Base-by-base conservation (phyloP, 1,140 invertebrate species). In the Cepaea nemoralis region DNA sequence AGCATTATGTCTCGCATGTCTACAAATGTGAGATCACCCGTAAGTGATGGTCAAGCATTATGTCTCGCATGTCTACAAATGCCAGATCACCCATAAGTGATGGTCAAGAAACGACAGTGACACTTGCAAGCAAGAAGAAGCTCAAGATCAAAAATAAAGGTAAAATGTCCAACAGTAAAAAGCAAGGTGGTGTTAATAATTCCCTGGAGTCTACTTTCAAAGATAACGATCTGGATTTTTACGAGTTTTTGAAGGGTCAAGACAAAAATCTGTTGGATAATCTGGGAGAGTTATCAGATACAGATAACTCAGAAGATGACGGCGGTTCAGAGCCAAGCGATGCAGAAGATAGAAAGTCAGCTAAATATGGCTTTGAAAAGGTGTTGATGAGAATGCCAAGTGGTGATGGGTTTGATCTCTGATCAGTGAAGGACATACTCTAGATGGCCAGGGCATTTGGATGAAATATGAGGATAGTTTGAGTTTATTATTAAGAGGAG, bases 171-270 rank as follows among this genome's bases (percentile, higher is more conserved):
- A 77, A 77, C 33, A 40, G 27, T 67, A 79, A 77, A 69, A 79
- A 14, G 59, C 69, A 79, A 45, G 66, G n/a, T 19, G 39, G 42
- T 1, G 1, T 8, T 6, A 79, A 79, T 37, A 22, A 42, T 42
- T 73, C 78, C 16, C 12, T 80, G 12, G 78, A 67, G 31, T 71
- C 42, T n/a, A 71, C 78, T 1, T 33, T 80, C 10, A 39, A 71
- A 71, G 69, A 80, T 55, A 73, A 71, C 27, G 78, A 80, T 80
- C 78, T 69, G 14, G 78, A 80, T 24, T 80, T 80, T 55, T 80
- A 80, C 27, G 78, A 80, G 48, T 80, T 71, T 55, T 42, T 80
- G 27, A 71, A 80, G 73, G 78, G 78, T 3, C 42, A 80, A 55
- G 78, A 80, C 42, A 48, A 80, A 59, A 42, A 22, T 39, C 42